phyloP scores from a whole-genome alignment of 2,888 invertebrate genomes.

The Erebia palarica region DNA sequence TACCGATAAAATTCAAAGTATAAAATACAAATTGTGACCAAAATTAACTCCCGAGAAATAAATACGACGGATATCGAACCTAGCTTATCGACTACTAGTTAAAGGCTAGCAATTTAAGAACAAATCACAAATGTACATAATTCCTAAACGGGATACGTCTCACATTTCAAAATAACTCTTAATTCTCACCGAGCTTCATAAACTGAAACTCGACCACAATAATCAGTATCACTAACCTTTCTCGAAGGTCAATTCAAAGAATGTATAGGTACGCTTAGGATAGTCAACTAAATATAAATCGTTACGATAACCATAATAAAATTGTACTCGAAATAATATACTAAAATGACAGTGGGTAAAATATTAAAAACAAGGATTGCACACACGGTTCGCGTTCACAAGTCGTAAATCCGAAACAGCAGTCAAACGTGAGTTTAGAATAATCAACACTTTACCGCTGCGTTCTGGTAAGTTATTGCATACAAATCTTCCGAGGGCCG shows the following conservation, averaged over 20 bases:
- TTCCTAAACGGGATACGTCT: constrained; percentile 52
- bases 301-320: constrained; percentile 64
- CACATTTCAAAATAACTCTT: constrained; percentile 63
- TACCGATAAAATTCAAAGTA: constrained; percentile 37
- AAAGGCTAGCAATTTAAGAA: constrained; percentile 71
- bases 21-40: constrained; percentile 64
- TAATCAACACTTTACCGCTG: constrained; percentile 74
- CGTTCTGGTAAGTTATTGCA: constrained; percentile 61
- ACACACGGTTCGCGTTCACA: constrained; percentile 24
- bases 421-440: constrained; percentile 65
- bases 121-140: constrained; percentile 73
- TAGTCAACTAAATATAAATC: constrained; percentile 74
- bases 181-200: constrained; percentile 62
- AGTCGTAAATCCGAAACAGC: constrained; percentile 25
- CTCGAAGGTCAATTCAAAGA: constrained; percentile 81
- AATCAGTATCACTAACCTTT: constrained; percentile 82
- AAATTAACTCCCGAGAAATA: constrained; percentile 59
- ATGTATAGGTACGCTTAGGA: constrained; percentile 81
- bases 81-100: constrained; percentile 78
- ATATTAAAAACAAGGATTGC: constrained; percentile 14
- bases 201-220: constrained; percentile 69
- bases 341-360: constrained; percentile 25
- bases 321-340: constrained; percentile 67
- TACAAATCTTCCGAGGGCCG: constrained; percentile 58
- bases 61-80: constrained; percentile 68